These are phyloP conservation scores for Acrossocheilus fasciatus DNA, from an alignment of 2,797 vertebrate genomes.

Conservation along the genomic window DNA sequence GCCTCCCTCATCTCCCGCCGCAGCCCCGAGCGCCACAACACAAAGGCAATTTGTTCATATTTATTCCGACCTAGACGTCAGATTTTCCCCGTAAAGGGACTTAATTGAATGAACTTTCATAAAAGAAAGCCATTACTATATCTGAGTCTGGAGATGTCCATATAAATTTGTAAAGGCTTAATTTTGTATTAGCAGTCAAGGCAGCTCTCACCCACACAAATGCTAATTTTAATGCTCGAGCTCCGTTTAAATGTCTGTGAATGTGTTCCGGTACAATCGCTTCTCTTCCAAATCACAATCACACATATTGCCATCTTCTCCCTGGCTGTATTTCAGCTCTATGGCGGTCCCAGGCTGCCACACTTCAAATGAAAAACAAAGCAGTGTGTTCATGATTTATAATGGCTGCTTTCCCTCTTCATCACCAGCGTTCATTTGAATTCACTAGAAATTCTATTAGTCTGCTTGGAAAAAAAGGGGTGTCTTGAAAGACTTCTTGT, in stretches of 20 bases:
- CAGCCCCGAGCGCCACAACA: slow-evolving; percentile 36
- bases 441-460: slow-evolving; percentile 61
- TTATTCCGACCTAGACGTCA: slow-evolving; percentile 56
- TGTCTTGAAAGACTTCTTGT: slow-evolving; percentile 55
- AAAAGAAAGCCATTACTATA: slow-evolving; percentile 67
- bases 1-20: slow-evolving; percentile 26
- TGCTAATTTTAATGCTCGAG: slow-evolving; percentile 72
- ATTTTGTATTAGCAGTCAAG: slow-evolving; percentile 72
- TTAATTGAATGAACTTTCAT: slow-evolving; percentile 69
- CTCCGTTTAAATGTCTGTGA: slow-evolving; percentile 66
- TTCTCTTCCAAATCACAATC: slow-evolving; percentile 59
- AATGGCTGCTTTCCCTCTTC: slow-evolving; percentile 48
- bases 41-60: slow-evolving; percentile 56
- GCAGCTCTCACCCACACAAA: slow-evolving; percentile 64
- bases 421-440: slow-evolving; percentile 50
- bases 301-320: slow-evolving; percentile 41
- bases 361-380: slow-evolving; percentile 64
- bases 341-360: slow-evolving; percentile 24
- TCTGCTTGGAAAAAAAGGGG: slow-evolving; percentile 24
- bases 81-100: slow-evolving; percentile 60
- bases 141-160: slow-evolving; percentile 62
- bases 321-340: slow-evolving; percentile 47
- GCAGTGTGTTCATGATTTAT: slow-evolving; percentile 49
- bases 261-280: slow-evolving; percentile 60
- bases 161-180: slow-evolving; percentile 72